phyloP scores from a whole-genome alignment of 2,113 vertebrate species.

The Corythornis cristatus region DNA sequence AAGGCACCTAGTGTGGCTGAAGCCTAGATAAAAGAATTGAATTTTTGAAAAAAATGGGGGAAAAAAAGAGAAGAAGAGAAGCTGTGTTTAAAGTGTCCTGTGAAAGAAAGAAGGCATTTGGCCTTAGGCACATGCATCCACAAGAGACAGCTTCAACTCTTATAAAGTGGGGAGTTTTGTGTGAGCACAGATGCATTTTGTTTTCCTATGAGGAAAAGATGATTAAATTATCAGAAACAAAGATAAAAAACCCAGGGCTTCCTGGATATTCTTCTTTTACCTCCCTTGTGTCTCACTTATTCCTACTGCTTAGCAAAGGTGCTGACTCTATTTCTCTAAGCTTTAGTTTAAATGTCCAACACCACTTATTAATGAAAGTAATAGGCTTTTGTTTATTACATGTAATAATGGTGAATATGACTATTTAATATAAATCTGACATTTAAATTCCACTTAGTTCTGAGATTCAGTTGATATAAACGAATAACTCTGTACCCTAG shows the following conservation, averaged over 20 bases:
- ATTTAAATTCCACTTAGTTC: constrained; percentile 90
- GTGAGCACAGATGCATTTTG: constrained; percentile 84
- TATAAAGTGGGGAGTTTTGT: constrained; percentile 79
- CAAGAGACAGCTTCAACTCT: constrained; percentile 71
- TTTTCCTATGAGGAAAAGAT: constrained; percentile 80
- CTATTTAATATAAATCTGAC: constrained; percentile 89
- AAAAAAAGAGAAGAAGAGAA: constrained; percentile 1
- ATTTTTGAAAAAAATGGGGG: constrained; percentile 33
- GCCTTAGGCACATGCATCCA: constrained; percentile 73
- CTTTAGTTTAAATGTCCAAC: constrained; percentile 82
- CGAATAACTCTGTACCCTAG: constrained; percentile 78
- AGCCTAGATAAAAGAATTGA: constrained; percentile 61
- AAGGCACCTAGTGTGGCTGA: constrained; percentile 16
- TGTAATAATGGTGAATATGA: constrained; percentile 83
- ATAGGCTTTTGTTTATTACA: constrained; percentile 82
- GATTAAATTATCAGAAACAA: constrained; percentile 86
- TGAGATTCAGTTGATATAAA: constrained; percentile 77
- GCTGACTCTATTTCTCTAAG: constrained; percentile 67
- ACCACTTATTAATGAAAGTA: constrained; percentile 78
- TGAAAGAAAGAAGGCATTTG: constrained; percentile 73
- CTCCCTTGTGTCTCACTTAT: constrained; percentile 60
- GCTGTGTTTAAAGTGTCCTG: constrained; percentile 49
- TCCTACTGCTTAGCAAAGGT: constrained; percentile 72
- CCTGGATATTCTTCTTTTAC: constrained; percentile 58
- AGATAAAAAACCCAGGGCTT: constrained; percentile 65